Percentiles rank a stretch among this genome's conserved stretches.
These are phyloP conservation scores for Cynoglossus semilaevis DNA, from an alignment of 2,113 vertebrate genomes.

Conservation along the genomic window DNA sequence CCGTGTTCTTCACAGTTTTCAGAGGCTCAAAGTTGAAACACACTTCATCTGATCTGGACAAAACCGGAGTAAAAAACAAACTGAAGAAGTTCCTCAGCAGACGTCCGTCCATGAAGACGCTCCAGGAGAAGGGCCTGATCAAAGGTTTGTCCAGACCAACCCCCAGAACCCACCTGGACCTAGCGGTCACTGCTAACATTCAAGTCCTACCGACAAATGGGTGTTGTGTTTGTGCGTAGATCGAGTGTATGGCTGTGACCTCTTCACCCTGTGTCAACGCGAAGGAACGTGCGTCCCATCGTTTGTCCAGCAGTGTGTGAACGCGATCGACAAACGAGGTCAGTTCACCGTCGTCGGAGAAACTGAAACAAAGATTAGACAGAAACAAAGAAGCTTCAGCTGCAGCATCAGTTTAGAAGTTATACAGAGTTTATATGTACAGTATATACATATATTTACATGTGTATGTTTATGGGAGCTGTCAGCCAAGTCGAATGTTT, in stretches of 20 bases:
- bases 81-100: conserved; percentile 61
- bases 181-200: too few relatives aligned
- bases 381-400: too few relatives aligned
- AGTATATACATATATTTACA: too few relatives aligned
- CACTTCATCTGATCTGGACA: conserved; percentile 52
- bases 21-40: conserved; percentile 54
- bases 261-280: conserved; percentile 83
- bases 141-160: conserved; percentile 34
- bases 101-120: conserved; percentile 60
- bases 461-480: too few relatives aligned
- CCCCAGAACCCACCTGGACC: too few relatives aligned
- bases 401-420: too few relatives aligned
- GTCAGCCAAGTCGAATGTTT: too few relatives aligned
- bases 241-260: conserved; percentile 90
- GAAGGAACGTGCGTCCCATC: conserved; percentile 85
- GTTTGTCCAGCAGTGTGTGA: conserved; percentile 86
- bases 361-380: background rate
- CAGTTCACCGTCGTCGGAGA: background rate
- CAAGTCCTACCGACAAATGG: too few relatives aligned
- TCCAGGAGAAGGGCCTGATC: conserved; percentile 63
- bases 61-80: conserved; percentile 56
- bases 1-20: conserved; percentile 32
- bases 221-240: conserved; percentile 67
- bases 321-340: conserved; percentile 90
- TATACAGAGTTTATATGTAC: too few relatives aligned